phyloP scores from a whole-genome alignment of 53 echinoderm and acorn worm species.

The Holothuria scabra region DNA sequence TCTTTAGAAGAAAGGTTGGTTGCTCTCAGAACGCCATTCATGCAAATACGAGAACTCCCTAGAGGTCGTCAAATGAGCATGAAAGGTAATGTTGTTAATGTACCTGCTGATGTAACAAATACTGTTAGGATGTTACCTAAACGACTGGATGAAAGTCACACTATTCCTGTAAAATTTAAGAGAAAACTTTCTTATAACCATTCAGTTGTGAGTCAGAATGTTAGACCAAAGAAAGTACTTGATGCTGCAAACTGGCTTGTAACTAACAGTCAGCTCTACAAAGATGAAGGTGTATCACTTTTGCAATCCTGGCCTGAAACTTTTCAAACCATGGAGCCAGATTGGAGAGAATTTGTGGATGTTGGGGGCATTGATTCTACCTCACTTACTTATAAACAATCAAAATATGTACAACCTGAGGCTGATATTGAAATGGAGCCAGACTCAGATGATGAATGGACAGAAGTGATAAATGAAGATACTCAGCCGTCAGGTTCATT shows the following conservation, averaged over 20 bases:
- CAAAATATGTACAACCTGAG: background rate
- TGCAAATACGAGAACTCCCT: constrained; percentile 58
- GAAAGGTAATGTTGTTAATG: constrained; percentile 57
- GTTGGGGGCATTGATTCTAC: too few species aligned
- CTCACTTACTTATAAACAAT: background rate
- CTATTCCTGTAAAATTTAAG: constrained; percentile 57
- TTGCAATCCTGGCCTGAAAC: background rate
- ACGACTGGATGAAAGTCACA: constrained; percentile 13
- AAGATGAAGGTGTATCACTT: constrained; percentile 19
- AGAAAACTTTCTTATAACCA: constrained; percentile 57
- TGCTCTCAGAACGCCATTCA: constrained; percentile 53
- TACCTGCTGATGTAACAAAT: constrained; percentile 37
- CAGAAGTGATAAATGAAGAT: constrained; percentile 41
- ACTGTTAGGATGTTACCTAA: constrained; percentile 45
- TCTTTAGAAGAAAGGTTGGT: constrained; percentile 50
- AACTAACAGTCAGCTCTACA: constrained; percentile 44
- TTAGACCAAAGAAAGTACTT: constrained; percentile 53
- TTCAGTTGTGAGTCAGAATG: constrained; percentile 46
- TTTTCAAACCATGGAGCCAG: background rate
- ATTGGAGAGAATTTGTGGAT: constrained; percentile 29
- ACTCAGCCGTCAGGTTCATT: constrained; percentile 31
- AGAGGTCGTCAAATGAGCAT: constrained; percentile 51
- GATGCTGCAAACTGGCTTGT: constrained; percentile 62
- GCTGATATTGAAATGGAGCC: background rate
- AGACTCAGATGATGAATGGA: constrained; percentile 57